These are phyloP conservation scores for Dendrophyllia cribrosa DNA, from an alignment of 64 coral and sea anemone genomes.

Conservation along the genomic window DNA sequence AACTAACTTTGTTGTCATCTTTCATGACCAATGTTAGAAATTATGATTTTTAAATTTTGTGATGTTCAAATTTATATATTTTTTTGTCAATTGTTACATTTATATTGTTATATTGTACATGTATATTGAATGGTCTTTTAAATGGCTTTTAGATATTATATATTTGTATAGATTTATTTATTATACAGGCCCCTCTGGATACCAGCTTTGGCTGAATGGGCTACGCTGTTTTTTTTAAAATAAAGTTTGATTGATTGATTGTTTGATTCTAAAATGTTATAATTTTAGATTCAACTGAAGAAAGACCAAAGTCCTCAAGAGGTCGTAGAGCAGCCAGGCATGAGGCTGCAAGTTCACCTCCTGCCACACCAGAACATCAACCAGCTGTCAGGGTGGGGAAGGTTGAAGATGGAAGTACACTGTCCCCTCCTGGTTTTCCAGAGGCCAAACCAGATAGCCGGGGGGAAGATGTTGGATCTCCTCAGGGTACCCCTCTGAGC, in stretches of 20 bases:
- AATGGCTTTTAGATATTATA: no score
- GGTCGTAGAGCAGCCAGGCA: constrained; percentile 9
- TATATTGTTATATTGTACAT: no score
- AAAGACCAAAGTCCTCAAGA: constrained; percentile 76
- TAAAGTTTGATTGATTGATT: not conserved
- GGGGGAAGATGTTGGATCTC: not conserved
- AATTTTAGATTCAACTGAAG: not conserved
- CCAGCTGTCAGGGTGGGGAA: not conserved
- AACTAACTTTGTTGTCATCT: no score
- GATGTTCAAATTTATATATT: no score
- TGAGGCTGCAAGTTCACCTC: constrained; percentile 7
- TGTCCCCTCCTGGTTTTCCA: constrained; percentile 12
- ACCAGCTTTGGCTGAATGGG: no score
- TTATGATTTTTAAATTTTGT: no score
- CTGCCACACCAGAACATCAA: constrained; percentile 42
- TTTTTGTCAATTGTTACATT: no score
- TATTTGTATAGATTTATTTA: no score
- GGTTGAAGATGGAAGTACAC: not conserved
- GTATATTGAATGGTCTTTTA: no score
- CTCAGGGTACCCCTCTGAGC: constrained; percentile 12
- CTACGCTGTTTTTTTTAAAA: no score
- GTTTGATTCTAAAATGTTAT: not conserved
- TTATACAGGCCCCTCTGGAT: no score
- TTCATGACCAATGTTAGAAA: no score
- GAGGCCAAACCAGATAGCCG: not conserved